Percentiles rank a stretch among this genome's conserved stretches.
phyloP scores from a whole-genome alignment of 2,113 vertebrate species.

The Toxostoma redivivum region DNA sequence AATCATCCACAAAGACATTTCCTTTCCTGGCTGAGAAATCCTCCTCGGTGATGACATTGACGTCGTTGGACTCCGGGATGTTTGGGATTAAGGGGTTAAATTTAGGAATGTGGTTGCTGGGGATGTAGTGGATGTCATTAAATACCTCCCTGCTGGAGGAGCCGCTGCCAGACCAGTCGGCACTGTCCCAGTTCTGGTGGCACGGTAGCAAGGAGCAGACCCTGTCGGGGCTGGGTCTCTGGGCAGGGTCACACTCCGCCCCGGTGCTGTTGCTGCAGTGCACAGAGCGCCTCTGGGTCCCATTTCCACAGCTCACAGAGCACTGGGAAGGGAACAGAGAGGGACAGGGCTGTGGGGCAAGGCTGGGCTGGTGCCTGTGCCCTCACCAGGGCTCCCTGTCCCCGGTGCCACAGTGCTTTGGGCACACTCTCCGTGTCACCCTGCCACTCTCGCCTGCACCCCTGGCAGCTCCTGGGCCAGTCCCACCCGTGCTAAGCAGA shows the following conservation, averaged over 20 bases:
- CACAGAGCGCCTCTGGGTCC: slow-evolving; percentile 72
- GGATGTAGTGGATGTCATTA: slow-evolving; percentile 80
- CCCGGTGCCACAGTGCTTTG: rapidly evolving
- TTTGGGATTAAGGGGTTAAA: slow-evolving; percentile 7
- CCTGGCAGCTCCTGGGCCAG: background rate
- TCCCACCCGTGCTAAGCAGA: background rate
- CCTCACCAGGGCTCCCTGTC: background rate
- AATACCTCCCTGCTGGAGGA: slow-evolving; percentile 82
- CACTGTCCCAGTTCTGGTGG: background rate
- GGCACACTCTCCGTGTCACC: rapidly evolving
- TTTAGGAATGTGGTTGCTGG: slow-evolving; percentile 24
- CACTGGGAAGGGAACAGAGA: slow-evolving; percentile 74
- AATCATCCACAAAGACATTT: slow-evolving; percentile 85
- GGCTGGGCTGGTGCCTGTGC: rapidly evolving
- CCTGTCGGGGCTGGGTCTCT: slow-evolving; percentile 55
- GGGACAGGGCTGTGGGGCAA: rapidly evolving
- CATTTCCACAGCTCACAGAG: slow-evolving; percentile 81
- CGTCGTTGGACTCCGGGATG: slow-evolving; percentile 16
- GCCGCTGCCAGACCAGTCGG: slow-evolving; percentile 89
- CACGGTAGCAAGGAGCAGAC: slow-evolving; percentile 73
- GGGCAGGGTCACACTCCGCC: slow-evolving; percentile 70
- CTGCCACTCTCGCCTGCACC: background rate
- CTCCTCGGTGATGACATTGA: slow-evolving; percentile 69
- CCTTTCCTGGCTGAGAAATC: slow-evolving; percentile 72
- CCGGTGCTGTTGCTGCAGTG: slow-evolving; percentile 77